A percentile compares a stretch with the other conserved stretches of the same genome.
Evolutionary conservation across 2,113 vertebrate genomes (phyloP).

Genomic region (Ceyx margarethae): DNA sequence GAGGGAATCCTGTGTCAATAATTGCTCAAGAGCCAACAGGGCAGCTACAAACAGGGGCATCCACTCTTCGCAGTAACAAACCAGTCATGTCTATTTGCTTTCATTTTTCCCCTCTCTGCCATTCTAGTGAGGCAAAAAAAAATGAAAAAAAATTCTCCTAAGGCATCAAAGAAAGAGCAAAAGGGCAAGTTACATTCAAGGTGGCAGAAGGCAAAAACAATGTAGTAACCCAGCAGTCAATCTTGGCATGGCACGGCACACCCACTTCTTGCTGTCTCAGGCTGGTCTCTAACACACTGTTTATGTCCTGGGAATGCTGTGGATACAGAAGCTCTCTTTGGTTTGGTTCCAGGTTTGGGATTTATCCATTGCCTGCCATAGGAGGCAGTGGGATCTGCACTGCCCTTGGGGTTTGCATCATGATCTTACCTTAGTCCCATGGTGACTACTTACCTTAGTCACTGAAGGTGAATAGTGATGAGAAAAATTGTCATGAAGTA

Average conservation of each 20-base stretch:
- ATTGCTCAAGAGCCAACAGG: neutral
- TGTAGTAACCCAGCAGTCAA: neutral
- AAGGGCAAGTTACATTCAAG: neutral
- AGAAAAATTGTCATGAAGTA: neutral
- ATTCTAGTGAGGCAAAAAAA: fast-evolving
- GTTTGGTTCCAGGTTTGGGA: neutral
- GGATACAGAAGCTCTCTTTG: neutral
- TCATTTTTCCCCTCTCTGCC: neutral
- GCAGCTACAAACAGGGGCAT: neutral
- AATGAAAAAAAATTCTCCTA: neutral
- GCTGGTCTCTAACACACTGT: neutral
- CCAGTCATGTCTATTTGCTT: neutral
- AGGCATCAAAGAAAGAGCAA: neutral
- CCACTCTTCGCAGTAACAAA: neutral
- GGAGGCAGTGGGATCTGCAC: neutral
- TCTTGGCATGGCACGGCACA: neutral
- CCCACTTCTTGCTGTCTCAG: neutral
- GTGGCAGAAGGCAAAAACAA: neutral
- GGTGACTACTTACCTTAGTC: neutral
- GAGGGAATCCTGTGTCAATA: neutral
- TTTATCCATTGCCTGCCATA: neutral
- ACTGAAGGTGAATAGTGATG: neutral
- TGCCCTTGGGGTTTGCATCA: fast-evolving
- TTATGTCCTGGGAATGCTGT: neutral
- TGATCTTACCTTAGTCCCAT: no score